phyloP scores from a whole-genome alignment of 2,797 vertebrate species.

The Cottoperca gobio region DNA sequence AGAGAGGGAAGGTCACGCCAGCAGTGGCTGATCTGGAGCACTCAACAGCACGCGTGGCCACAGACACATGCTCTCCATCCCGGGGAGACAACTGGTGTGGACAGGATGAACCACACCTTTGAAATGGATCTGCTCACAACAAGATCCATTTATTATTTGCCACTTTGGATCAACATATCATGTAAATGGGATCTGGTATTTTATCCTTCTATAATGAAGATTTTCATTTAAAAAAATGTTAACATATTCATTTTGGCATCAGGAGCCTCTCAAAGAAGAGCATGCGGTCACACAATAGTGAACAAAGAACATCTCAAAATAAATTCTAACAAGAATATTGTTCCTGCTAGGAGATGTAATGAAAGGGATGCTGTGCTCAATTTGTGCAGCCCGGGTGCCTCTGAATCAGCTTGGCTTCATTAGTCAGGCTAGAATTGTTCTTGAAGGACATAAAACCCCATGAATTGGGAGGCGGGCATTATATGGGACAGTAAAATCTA shows the following conservation, averaged over 20 bases:
- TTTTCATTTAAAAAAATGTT: slow-evolving; percentile 14
- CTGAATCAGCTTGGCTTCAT: slow-evolving; percentile 70
- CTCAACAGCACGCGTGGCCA: slow-evolving; percentile 63
- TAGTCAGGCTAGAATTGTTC: slow-evolving; percentile 67
- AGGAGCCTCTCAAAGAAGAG: slow-evolving; percentile 16
- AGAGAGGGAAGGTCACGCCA: slow-evolving; percentile 82
- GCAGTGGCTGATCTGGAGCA: slow-evolving; percentile 71
- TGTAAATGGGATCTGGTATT: neutral
- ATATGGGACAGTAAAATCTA: slow-evolving; percentile 47
- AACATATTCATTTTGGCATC: slow-evolving; percentile 37
- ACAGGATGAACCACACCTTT: slow-evolving; percentile 48
- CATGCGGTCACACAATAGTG: slow-evolving; percentile 34
- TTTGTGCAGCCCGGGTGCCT: slow-evolving; percentile 60
- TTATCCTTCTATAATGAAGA: slow-evolving; percentile 17
- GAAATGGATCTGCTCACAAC: slow-evolving; percentile 48
- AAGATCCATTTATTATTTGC: slow-evolving; percentile 34
- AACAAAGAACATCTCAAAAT: slow-evolving; percentile 39
- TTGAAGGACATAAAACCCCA: slow-evolving; percentile 64
- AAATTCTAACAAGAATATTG: slow-evolving; percentile 40
- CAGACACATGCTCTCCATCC: slow-evolving; percentile 79
- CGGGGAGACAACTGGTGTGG: slow-evolving; percentile 55
- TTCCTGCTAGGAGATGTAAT: slow-evolving; percentile 37
- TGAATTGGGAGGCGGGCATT: slow-evolving; percentile 34
- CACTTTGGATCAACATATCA: slow-evolving; percentile 2
- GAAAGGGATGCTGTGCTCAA: slow-evolving; percentile 52